Base-by-base conservation (phyloP, 2,113 vertebrate genomes). In the Isurus oxyrinchus region DNA sequence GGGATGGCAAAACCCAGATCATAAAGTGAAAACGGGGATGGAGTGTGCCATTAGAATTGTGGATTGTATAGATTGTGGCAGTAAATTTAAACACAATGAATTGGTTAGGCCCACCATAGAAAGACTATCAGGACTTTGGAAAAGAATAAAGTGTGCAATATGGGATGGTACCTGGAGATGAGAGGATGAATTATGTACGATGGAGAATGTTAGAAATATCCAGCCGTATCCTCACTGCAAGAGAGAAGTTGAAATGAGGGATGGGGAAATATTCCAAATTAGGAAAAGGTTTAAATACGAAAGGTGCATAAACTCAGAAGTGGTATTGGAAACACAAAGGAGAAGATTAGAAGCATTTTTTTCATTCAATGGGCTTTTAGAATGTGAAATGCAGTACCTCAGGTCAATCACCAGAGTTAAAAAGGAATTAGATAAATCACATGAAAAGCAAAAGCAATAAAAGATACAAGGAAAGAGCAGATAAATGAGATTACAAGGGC, bases 341-440 rank as follows among this genome's bases (percentile, higher is more conserved):
- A 91, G 31, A 59, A 66, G 90, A 94, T 94, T 94, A 63, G 59
- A 40, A 94, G 61, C 16, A 40, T 66, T 59, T 63, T 94, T 94
- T 63, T 94, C 59, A 94, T 94, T 61, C 59, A 94, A 63, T 94
- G n/a, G 35, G 59, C 59, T 63, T 66, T 94, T 63, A 94, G 14
- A 93, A 35, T 93, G 63, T 94, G 90, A 94, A 94, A 63, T 94
- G 57, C 55, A 61, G 14, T 91, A 63, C 59, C 59, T 6, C 35
- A 63, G 59, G 90, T 94, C 59, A 94, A 94, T 94, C 90, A 94
- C 35, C 35, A 63, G 6, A 40, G 35, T 61, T 14, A 61, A 63
- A 40, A 40, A 94, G 35, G 61, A 94, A 94, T 94, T 94, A 94
- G 90, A 94, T 63, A 94, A 94, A 76, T 40, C 61, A 63, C 16